phyloP scores from a whole-genome alignment of 1,140 invertebrate genomes.

The Mercenaria mercenaria region DNA sequence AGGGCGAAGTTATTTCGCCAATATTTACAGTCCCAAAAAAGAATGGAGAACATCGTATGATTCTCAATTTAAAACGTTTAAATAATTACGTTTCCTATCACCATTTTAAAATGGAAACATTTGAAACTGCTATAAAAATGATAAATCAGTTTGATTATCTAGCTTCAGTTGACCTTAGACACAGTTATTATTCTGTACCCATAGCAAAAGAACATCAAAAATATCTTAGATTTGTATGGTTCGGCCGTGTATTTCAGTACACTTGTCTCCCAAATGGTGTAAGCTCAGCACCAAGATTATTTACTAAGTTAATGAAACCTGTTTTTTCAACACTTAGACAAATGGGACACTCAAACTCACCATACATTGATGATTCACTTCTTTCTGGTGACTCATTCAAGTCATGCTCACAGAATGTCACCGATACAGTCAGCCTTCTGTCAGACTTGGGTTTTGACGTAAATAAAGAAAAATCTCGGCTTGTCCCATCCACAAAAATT shows the following conservation, averaged over 20 bases:
- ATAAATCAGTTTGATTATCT: too few relatives aligned
- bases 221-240: conserved; percentile 67
- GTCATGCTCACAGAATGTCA: conserved; percentile 17
- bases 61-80: too few relatives aligned
- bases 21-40: background rate
- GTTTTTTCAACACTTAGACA: conserved; percentile 7
- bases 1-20: too few relatives aligned
- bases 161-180: conserved; percentile 64
- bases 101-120: too few relatives aligned
- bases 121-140: too few relatives aligned
- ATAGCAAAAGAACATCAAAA: conserved; percentile 65
- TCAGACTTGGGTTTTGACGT: conserved; percentile 48
- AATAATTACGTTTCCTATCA: too few relatives aligned
- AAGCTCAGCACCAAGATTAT: conserved; percentile 54
- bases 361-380: conserved; percentile 42
- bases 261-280: conserved; percentile 67
- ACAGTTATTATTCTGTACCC: conserved; percentile 68
- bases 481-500: conserved; percentile 6
- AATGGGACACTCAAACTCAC: background rate
- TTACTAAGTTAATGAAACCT: conserved; percentile 67
- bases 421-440: background rate
- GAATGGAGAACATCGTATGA: too few relatives aligned
- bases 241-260: conserved; percentile 67
- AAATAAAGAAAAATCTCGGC: conserved; percentile 59
- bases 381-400: background rate